Percentiles rank a stretch among this genome's conserved stretches.
Evolutionary conservation across 2,113 vertebrate genomes (phyloP).

Genomic region (Condylura cristata): DNA sequence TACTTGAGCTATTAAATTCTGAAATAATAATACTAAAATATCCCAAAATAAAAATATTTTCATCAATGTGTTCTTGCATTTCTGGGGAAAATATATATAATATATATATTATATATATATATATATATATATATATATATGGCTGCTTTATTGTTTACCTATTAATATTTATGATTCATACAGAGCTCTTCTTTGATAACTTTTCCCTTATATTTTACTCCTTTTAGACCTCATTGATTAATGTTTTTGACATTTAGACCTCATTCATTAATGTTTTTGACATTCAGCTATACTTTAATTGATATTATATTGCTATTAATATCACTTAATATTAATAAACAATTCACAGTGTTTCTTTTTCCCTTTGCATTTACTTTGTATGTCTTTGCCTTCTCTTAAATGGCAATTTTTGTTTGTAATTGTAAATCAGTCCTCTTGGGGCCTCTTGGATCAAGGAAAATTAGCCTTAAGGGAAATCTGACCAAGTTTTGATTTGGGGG

Average conservation of each 20-base stretch:
- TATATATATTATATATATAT: background rate
- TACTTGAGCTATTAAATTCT: constrained; percentile 5
- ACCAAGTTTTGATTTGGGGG: background rate
- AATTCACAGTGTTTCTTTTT: background rate
- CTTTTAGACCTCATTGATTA: background rate
- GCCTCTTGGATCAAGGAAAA: background rate
- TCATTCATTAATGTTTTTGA: background rate
- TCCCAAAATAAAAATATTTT: background rate
- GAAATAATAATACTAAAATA: background rate
- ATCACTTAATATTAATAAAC: too few species aligned
- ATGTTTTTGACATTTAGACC: background rate
- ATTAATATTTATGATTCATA: background rate
- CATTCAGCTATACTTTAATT: background rate
- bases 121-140: background rate
- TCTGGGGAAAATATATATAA: background rate
- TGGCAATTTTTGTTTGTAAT: background rate
- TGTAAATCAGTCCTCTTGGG: background rate
- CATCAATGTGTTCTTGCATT: background rate
- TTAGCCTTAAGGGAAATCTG: background rate
- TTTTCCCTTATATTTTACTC: background rate
- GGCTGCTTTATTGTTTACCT: background rate
- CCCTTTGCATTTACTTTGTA: background rate
- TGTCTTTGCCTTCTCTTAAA: background rate
- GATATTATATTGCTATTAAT: background rate
- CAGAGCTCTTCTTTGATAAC: background rate